Evolutionary conservation across 2,113 vertebrate genomes (phyloP).

Genomic region (Rhodinocichla rosea): DNA sequence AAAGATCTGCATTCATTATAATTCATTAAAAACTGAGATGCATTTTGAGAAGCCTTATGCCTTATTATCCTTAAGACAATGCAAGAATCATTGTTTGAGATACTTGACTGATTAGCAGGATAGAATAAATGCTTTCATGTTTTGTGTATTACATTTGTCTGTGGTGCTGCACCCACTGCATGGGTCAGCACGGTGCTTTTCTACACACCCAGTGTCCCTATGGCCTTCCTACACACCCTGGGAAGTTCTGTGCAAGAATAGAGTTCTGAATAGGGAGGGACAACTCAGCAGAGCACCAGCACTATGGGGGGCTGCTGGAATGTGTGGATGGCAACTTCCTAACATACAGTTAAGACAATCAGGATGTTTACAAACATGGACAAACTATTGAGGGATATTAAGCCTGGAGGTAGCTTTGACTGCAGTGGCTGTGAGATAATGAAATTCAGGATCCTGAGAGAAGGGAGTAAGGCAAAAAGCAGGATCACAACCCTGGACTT

Average conservation of each 20-base stretch:
- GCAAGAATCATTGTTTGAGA: neutral
- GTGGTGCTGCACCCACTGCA: neutral
- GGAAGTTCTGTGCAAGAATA: neutral
- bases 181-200: neutral
- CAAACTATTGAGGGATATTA: neutral
- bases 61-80: neutral
- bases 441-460: neutral
- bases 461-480: neutral
- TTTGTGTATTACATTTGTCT: neutral
- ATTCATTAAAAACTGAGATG: neutral
- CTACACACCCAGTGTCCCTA: accelerated
- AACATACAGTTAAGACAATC: neutral
- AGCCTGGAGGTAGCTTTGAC: neutral
- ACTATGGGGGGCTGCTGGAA: neutral
- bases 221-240: neutral
- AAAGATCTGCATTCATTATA: too few species aligned
- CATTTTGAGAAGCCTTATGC: neutral
- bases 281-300: neutral
- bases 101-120: neutral
- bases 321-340: neutral
- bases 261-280: neutral
- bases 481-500: neutral
- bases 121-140: neutral
- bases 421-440: neutral
- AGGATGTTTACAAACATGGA: neutral